Evolutionary conservation across 2,797 vertebrate species (phyloP).

Genomic region (Poecilia gillii): DNA sequence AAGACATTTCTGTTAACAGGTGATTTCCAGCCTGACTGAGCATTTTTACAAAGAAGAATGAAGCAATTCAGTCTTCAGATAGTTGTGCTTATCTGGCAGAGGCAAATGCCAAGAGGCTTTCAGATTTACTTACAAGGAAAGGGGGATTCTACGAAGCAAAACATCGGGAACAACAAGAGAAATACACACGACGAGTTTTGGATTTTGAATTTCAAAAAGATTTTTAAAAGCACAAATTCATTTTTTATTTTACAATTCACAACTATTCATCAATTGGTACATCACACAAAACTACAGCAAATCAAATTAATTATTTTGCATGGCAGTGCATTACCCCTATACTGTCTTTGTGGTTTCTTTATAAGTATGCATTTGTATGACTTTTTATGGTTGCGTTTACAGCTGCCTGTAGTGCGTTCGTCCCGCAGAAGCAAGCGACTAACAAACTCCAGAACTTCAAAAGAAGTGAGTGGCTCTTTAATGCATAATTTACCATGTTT

Average conservation of each 20-base stretch:
- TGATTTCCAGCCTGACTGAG: background rate
- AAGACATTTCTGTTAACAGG: background rate
- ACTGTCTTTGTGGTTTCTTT: background rate
- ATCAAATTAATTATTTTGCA: background rate
- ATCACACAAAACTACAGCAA: background rate
- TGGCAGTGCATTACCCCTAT: background rate
- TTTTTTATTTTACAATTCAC: background rate
- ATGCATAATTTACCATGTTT: constrained; percentile 69
- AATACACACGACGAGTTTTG: background rate
- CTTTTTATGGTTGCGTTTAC: constrained; percentile 29
- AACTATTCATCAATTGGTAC: background rate
- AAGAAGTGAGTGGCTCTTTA: constrained; percentile 50
- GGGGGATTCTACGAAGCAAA: background rate
- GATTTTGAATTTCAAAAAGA: background rate
- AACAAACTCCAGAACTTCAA: constrained; percentile 56
- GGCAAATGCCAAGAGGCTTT: background rate
- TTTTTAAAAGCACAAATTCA: background rate
- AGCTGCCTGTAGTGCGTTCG: constrained; percentile 26
- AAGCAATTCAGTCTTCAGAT: background rate
- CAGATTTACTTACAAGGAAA: background rate
- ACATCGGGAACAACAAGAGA: background rate
- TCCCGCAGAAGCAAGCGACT: constrained; percentile 44
- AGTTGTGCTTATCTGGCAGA: background rate
- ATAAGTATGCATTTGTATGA: constrained; percentile 46
- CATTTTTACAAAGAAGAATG: background rate